These are phyloP conservation scores for Pteria penguin DNA, from an alignment of 2,888 invertebrate species.

Conservation along the genomic window DNA sequence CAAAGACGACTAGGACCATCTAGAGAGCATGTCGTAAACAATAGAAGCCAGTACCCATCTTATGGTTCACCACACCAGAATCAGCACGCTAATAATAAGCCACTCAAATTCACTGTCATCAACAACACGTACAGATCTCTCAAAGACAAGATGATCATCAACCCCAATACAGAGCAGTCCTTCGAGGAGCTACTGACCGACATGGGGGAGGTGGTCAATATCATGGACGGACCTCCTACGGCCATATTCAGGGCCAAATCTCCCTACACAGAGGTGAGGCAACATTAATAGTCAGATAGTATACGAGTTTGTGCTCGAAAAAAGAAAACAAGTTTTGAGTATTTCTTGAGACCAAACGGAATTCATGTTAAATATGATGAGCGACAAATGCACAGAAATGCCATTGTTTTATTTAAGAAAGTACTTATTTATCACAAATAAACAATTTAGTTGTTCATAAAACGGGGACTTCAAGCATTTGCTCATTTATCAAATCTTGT, in stretches of 20 bases:
- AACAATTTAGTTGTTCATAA: too few relatives aligned
- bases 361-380: background rate
- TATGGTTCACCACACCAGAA: slow-evolving; percentile 10
- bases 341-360: background rate
- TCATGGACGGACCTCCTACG: slow-evolving; percentile 18
- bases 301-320: too few relatives aligned
- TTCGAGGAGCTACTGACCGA: slow-evolving; percentile 30
- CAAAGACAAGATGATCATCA: slow-evolving; percentile 34
- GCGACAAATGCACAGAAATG: too few relatives aligned
- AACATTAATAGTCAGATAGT: background rate
- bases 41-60: background rate
- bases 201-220: slow-evolving; percentile 33
- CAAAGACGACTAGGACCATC: slow-evolving; percentile 17
- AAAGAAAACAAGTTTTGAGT: background rate
- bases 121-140: slow-evolving; percentile 31
- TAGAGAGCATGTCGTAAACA: slow-evolving; percentile 1
- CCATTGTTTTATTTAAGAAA: too few relatives aligned
- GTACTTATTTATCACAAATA: too few relatives aligned
- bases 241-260: slow-evolving; percentile 12
- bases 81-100: background rate
- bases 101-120: slow-evolving; percentile 24
- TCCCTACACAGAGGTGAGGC: slow-evolving; percentile 27
- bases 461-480: too few relatives aligned
- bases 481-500: too few relatives aligned
- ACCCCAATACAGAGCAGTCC: slow-evolving; percentile 30